Conservation (phyloP, 2,113 vertebrate species). For the Esox niger region DNA sequence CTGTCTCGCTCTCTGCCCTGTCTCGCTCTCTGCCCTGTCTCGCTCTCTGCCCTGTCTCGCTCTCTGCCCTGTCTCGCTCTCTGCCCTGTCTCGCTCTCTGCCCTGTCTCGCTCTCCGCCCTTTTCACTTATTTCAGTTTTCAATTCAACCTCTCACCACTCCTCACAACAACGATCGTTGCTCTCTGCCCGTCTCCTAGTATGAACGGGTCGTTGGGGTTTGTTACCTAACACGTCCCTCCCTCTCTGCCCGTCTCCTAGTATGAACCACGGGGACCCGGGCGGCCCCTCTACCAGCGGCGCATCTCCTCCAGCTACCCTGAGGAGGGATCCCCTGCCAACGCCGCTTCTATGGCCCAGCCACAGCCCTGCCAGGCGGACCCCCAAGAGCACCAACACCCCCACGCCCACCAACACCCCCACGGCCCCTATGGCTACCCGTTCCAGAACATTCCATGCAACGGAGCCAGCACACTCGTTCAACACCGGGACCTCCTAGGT, state of each 20-base stretch:
- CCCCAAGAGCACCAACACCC: conserved; percentile 86
- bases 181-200: conserved; percentile 69
- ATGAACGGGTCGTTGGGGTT: too few relatives aligned
- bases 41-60: too few relatives aligned
- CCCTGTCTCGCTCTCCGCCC: too few relatives aligned
- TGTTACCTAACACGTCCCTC: background rate
- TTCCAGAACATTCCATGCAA: conserved; percentile 99
- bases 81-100: too few relatives aligned
- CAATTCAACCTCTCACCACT: too few relatives aligned
- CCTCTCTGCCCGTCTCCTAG: conserved; percentile 56
- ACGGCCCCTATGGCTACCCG: conserved; percentile 80
- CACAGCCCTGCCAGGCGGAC: conserved; percentile 76
- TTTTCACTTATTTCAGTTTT: too few relatives aligned
- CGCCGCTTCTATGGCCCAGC: conserved; percentile 75
- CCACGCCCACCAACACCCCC: conserved; percentile 78
- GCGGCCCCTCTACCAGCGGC: conserved; percentile 97
- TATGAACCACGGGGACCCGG: conserved; percentile 98
- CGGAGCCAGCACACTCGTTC: conserved; percentile 83
- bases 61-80: too few relatives aligned
- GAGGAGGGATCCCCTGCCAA: conserved; percentile 60
- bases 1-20: too few relatives aligned
- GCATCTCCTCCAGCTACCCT: conserved; percentile 93
- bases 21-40: too few relatives aligned
- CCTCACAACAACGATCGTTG: too few relatives aligned
- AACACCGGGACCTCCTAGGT: conserved; percentile 91